Evolutionary conservation across 2,113 vertebrate species (phyloP).

Genomic region (Percina caprodes): DNA sequence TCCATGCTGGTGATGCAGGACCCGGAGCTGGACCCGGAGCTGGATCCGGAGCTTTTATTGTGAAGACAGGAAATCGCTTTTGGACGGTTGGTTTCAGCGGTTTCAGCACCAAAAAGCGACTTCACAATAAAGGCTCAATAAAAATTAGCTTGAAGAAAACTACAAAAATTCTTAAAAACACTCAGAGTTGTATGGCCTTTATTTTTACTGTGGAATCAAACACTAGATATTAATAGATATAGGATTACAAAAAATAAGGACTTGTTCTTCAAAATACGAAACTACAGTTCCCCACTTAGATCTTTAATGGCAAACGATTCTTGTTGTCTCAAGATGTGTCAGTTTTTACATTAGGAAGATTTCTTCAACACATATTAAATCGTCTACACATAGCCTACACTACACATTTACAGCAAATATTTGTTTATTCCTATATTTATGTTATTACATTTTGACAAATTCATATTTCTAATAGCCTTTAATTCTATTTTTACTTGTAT

Average conservation of each 20-base stretch:
- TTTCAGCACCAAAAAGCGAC: background rate
- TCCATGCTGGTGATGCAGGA: conserved; percentile 26
- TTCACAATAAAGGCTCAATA: conserved; percentile 50
- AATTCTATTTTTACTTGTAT: no score
- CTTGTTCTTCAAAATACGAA: background rate
- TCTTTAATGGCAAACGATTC: background rate
- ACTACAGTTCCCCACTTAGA: background rate
- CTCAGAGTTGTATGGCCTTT: background rate
- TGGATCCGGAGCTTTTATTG: background rate
- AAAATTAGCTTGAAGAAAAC: background rate
- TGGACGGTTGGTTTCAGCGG: no score
- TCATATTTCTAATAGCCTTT: no score
- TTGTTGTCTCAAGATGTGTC: background rate
- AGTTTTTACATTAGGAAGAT: background rate
- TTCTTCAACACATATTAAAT: background rate
- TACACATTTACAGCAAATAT: no score
- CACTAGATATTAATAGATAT: background rate
- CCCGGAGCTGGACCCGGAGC: conserved; percentile 45
- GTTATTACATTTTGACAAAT: no score
- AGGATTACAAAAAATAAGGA: no score
- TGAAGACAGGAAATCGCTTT: no score
- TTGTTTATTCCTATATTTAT: no score
- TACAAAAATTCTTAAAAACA: background rate
- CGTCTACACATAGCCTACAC: no score
- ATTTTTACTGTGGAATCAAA: background rate